Evolutionary conservation across 2,797 vertebrate genomes (phyloP), one percentile per base, ranked within the genome.

Genomic region (Naso thynnoides): DNA sequence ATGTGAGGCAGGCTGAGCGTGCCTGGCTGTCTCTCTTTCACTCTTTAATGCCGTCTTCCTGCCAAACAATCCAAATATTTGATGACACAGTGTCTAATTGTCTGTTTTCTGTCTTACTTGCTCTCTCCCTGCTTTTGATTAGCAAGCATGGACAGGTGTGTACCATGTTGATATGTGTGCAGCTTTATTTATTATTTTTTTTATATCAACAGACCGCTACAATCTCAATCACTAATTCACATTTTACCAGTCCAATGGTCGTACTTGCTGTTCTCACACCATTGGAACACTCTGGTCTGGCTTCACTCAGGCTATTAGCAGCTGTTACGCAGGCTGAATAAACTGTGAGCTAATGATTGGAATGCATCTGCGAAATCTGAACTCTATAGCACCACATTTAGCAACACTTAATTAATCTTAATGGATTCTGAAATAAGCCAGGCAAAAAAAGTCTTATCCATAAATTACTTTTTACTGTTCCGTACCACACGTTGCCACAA

Each of bases 351-450:
- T 89, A 89, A 91, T 92, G 86, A 91, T 90, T 78, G 76, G 73
- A 90, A 86, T 92, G 84, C 86, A 91, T 93, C 90, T 86, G 89
- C 76, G 61, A 84, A 81, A 91, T 83, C 88, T 86, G 83, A 91
- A 89, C 86, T 86, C 74, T 69, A 81, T 68, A 82, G 83, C 86
- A 79, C 73, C 80, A 73, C 84, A 85, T 91, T 93, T 86, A 89
- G 89, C 81, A 74, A 77, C 89, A 89, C 88, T 91, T 92, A 92
- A 92, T 93, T 93, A 88, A 92, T 92, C 88, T 90, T 92, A 93
- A 94, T 94, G 91, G 89, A 92, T 92, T 92, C 87, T 87, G 86
- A 86, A 92, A 93, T 88, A 90, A 92, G 85, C 81, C 78, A 79
- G 86, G 88, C 89, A 89, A 92, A 86, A 80, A 92, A 90, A 91